Base-by-base conservation (phyloP, 1,140 invertebrate genomes). In the Pristionchus pacificus region DNA sequence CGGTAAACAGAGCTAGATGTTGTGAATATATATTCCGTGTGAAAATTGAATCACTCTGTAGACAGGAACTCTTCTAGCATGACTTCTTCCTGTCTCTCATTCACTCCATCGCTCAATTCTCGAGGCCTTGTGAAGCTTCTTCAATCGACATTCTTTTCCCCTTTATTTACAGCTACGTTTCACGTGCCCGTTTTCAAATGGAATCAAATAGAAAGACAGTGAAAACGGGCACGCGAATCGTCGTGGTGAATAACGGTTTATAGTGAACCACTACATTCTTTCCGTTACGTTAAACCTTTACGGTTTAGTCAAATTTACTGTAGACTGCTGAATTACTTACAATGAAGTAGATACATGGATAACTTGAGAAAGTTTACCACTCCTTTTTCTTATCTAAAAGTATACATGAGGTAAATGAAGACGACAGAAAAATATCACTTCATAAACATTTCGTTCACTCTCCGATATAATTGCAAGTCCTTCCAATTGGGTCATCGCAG, bases 31-130 rank as follows among this genome's bases (percentile, higher is more conserved):
- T n/a, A n/a, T n/a, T n/a, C n/a, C n/a, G n/a, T n/a, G n/a, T n/a
- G n/a, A n/a, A n/a, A n/a, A n/a, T n/a, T n/a, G n/a, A n/a, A n/a
- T n/a, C n/a, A n/a, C n/a, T n/a, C n/a, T n/a, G n/a, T 63, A n/a
- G 65, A 64, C 6, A 73, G 30, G 27, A 73, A 73, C 28, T 73
- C 71, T 31, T 73, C 71, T 25, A 73, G 66, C 65, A 73, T 73
- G 10, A 73, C 66, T 57, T 73, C 65, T 64, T 73, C 71, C 38
- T 73, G 71, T 24, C 58, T 57, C 31, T 31, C 65, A 15, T 60
- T 61, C 3, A 49, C 30, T 2, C 57, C 62, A 59, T 73, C 71
- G 62, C 66, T 66, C 28, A 66, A 6, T 19, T 49, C 38, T 19
- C 38, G 6, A 10, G 38, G 6, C 6, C 38, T 49, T 19, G n/a